Base-by-base conservation (phyloP, 1,140 invertebrate genomes). In the Zophobas atratus region DNA sequence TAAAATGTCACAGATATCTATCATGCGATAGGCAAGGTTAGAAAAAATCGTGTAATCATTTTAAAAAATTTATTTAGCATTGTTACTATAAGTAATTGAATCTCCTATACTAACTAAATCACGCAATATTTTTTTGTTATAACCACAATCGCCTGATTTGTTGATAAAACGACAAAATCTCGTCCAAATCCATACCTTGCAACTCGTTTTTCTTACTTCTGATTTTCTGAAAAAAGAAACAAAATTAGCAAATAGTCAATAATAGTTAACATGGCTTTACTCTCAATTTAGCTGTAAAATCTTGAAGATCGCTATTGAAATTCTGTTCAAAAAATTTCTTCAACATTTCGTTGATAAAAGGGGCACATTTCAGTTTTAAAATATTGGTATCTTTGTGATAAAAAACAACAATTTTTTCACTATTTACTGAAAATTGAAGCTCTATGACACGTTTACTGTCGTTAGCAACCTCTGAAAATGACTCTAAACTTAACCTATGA, bases 401-500 rank as follows among this genome's bases (percentile, higher is more conserved):
- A 5, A 70, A 51, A 1, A 81, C 46, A 34, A 38, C 32, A 63
- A 76, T 41, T 57, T 81, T 81, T 2, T 67, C 32, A 70, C 6
- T 20, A 2, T 75, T 75, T 72, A 76, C 56, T 3, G 39, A 75
- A 76, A 81, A 81, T 35, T 77, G 70, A 38, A 81, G 48, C 6
- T 71, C 53, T 34, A 79, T 60, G 8, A 53, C 56, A 56, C 49
- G 41, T 60, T 79, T 75, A 35, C 53, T 41, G n/a, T 79, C 72
- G 49, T 39, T 79, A 6, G 34, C 41, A 35, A 81, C 63, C 20
- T 81, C 77, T n/a, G 80, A 70, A 41, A 81, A 77, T 5, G 55
- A 63, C 36, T 79, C 78, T 6, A 81, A 32, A 77, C 76, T 73
- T 39, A 81, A 46, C 39, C 77, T 77, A 38, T 81, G 80, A 74